phyloP scores from a whole-genome alignment of 1,140 invertebrate species.

The Doryteuthis pealeii region DNA sequence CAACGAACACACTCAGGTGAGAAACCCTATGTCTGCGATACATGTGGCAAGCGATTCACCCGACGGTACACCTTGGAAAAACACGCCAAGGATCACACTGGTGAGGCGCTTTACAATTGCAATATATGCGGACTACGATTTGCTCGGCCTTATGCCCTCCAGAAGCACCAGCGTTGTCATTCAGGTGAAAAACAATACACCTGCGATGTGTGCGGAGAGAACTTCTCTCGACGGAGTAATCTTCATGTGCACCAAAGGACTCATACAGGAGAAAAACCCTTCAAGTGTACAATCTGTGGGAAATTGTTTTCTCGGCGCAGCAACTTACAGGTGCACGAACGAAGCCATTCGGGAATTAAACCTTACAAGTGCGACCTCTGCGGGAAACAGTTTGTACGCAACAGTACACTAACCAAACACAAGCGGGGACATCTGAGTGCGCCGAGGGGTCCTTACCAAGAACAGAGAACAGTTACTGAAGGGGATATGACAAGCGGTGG shows the following conservation, averaged over 20 bases:
- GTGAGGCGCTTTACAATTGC: slow-evolving; percentile 15
- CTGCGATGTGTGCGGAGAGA: slow-evolving; percentile 28
- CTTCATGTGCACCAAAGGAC: slow-evolving; percentile 28
- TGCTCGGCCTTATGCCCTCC: slow-evolving; percentile 7
- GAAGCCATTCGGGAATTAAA: slow-evolving; percentile 48
- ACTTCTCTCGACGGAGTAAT: slow-evolving; percentile 27
- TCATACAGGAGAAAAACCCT: slow-evolving; percentile 30
- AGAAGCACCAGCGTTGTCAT: slow-evolving; percentile 24
- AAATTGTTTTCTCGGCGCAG: slow-evolving; percentile 24
- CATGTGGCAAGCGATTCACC: slow-evolving; percentile 16
- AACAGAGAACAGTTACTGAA: too few relatives aligned
- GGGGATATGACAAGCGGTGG: too few relatives aligned
- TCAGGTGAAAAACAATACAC: slow-evolving; percentile 24
- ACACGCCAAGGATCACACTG: slow-evolving; percentile 8
- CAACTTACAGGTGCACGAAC: slow-evolving; percentile 25
- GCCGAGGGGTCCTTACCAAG: too few relatives aligned
- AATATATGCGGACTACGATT: slow-evolving; percentile 70
- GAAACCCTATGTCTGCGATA: slow-evolving; percentile 55
- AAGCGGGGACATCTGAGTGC: background rate
- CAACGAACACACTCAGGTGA: slow-evolving; percentile 31
- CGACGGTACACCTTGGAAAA: slow-evolving; percentile 11
- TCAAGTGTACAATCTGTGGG: slow-evolving; percentile 25
- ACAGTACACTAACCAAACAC: slow-evolving; percentile 15
- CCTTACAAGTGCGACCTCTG: slow-evolving; percentile 44
- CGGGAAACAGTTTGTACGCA: slow-evolving; percentile 37